Evolutionary conservation across 2,113 vertebrate species (phyloP).

Genomic region (Manacus vitellinus): DNA sequence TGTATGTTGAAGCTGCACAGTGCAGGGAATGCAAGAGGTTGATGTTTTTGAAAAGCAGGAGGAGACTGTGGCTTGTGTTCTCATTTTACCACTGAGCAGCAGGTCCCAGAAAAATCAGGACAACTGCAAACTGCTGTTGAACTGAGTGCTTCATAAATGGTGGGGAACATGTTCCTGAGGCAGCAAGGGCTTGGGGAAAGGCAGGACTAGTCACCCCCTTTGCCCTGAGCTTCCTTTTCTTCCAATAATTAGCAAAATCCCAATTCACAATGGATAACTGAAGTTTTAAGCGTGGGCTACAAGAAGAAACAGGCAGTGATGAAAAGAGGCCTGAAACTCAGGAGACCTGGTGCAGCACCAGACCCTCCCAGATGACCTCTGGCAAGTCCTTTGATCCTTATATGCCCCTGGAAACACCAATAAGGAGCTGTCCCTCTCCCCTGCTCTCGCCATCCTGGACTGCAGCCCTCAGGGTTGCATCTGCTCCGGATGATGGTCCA

Average conservation of each 20-base stretch:
- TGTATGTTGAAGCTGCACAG: not conserved
- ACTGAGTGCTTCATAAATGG: not conserved
- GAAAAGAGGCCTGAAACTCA: constrained; percentile 8
- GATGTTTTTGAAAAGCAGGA: not conserved
- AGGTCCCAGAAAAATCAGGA: not conserved
- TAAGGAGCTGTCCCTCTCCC: not conserved
- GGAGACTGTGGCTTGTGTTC: not conserved
- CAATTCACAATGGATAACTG: constrained; percentile 1
- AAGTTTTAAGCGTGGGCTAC: not conserved
- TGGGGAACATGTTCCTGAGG: not conserved
- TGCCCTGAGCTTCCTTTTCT: not conserved
- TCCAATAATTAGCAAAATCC: constrained; percentile 32
- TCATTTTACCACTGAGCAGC: not conserved
- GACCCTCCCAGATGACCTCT: not conserved
- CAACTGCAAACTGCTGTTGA: not conserved
- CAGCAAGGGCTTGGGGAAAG: not conserved
- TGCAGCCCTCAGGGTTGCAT: rapidly evolving
- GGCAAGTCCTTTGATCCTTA: constrained; percentile 5
- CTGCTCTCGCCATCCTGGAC: rapidly evolving
- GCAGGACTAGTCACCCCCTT: not conserved
- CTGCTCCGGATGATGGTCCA: rapidly evolving
- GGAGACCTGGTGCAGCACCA: not conserved
- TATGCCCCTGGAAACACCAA: not conserved
- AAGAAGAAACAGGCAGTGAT: not conserved
- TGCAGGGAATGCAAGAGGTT: not conserved